These are phyloP conservation scores for Cyanistes caeruleus DNA, from an alignment of 2,113 vertebrate genomes.

Conservation along the genomic window DNA sequence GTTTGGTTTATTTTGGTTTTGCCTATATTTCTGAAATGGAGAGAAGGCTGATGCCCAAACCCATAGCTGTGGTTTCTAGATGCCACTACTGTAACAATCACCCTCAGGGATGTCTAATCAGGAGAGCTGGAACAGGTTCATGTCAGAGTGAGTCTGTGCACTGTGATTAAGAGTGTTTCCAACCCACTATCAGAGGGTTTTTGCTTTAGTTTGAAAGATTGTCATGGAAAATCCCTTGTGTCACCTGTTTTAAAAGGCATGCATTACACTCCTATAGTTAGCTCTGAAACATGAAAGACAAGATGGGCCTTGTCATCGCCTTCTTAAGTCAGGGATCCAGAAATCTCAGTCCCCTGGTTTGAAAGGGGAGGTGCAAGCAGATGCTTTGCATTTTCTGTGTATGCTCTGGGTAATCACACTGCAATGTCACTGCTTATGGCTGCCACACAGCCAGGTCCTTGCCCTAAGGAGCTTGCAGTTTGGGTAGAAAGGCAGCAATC, in stretches of 20 bases:
- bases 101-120: not conserved
- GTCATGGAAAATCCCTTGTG: constrained; percentile 6
- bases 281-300: not conserved
- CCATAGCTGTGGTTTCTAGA: not conserved
- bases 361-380: not conserved
- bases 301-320: not conserved
- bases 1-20: not conserved
- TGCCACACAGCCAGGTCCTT: not conserved
- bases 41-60: not conserved
- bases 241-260: not conserved
- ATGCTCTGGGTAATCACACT: rapidly evolving
- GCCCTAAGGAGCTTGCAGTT: not conserved
- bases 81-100: not conserved
- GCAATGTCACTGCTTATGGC: not conserved
- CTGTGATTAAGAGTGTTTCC: not conserved
- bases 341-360: not conserved
- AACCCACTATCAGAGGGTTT: not conserved
- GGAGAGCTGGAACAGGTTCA: not conserved
- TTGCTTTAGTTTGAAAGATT: constrained; percentile 24
- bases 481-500: not conserved
- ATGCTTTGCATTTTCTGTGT: not conserved
- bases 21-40: not conserved
- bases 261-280: not conserved
- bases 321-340: not conserved
- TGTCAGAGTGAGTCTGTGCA: not conserved